Evolutionary conservation across 92 coral and sea anemone species (phyloP), one percentile per base, ranked within the genome.

Genomic region (Palythoa grandis): DNA sequence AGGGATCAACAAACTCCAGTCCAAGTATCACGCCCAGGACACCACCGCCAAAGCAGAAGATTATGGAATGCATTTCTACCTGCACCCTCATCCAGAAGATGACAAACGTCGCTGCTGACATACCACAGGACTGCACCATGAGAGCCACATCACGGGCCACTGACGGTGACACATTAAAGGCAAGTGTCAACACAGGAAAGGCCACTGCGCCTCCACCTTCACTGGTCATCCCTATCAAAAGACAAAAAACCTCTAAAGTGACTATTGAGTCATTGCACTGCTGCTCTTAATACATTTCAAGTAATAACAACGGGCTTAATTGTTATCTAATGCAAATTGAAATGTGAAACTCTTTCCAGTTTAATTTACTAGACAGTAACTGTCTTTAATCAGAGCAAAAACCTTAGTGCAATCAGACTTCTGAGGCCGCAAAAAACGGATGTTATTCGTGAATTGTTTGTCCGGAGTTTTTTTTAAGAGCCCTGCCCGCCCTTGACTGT

Each of bases 171-270:
- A 94, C 90, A 50, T 43, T 76, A 47, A 94, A 94, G 39, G 92
- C 98, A 43, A 94, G 87, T 7, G 98, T 94, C 98, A 94, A 90
- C 76, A 94, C 92, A 0, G 98, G 98, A 72, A 92, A 94, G 12
- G 95, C 98, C 4, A 94, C 95, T n/a, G 93, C 90, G 23, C 95
- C 93, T 29, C 98, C 98, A 5, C 98, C 98, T 74, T 94, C 98
- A 61, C 95, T 94, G 12, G 95, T 94, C 98, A 94, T 92, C 40
- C 98, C 98, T 94, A 67, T 7, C 16, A 74, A 38, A 48, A 84
- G 37, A 70, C 60, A 54, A 9, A 54, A 54, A 54, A 54, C 60
- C 60, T 54, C 7, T 16, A 54, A 54, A 54, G 14, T 54, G 14
- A 54, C 60, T 54, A 12, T 54, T 54, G 16, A 3, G 60, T 54